Evolutionary conservation across 2,113 vertebrate genomes (phyloP).

Genomic region (Bagarius yarrelli): DNA sequence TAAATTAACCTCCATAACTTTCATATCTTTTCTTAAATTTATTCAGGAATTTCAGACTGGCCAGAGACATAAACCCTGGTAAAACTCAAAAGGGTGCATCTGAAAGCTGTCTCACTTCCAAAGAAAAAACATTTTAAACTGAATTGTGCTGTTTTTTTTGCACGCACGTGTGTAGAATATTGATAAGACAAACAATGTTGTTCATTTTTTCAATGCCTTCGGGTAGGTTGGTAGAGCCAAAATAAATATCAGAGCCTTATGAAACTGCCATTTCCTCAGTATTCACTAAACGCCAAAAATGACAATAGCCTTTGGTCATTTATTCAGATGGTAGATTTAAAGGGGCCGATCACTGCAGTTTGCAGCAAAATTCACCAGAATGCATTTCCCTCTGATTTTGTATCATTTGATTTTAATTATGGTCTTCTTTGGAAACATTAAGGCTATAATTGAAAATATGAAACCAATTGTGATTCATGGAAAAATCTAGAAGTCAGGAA

Average conservation of each 20-base stretch:
- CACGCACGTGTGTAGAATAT: not conserved
- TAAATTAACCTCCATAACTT: not conserved
- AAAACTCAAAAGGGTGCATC: not conserved
- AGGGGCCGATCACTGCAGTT: not conserved
- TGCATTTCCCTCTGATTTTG: not conserved
- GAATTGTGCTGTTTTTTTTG: not conserved
- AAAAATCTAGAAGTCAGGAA: not conserved
- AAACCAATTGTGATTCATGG: not conserved
- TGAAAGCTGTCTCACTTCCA: not conserved
- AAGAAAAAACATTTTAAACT: not conserved
- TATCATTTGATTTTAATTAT: not conserved
- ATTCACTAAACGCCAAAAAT: not conserved
- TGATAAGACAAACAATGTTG: not conserved
- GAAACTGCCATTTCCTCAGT: not conserved
- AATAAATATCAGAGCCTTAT: not conserved
- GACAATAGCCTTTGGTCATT: not conserved
- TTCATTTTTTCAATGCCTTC: not conserved
- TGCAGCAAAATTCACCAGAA: not conserved
- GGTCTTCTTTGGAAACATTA: not conserved
- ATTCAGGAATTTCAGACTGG: not conserved
- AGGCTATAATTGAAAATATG: not conserved
- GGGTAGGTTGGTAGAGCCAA: not conserved
- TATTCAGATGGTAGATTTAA: not conserved
- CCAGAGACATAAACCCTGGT: not conserved
- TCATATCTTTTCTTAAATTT: not conserved